A percentile compares a stretch with the other conserved stretches of the same genome.
Evolutionary conservation across 2,113 vertebrate genomes (phyloP).

Genomic region (Otolemur garnettii): DNA sequence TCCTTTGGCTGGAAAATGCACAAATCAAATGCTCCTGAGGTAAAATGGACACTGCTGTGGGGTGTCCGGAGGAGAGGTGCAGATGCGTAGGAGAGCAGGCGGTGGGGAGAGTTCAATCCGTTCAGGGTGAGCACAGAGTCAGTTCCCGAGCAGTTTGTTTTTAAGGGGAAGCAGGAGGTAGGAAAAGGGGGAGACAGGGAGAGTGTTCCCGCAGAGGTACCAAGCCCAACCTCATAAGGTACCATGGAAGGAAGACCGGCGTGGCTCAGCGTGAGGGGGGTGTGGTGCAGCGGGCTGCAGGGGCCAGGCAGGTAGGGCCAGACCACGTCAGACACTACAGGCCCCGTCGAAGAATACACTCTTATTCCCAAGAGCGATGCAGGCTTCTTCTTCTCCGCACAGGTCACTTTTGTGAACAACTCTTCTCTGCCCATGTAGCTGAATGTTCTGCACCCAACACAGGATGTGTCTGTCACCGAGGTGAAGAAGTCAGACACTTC

Average conservation of each 20-base stretch:
- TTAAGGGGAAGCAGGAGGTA: neutral
- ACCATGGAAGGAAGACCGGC: neutral
- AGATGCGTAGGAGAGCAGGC: neutral
- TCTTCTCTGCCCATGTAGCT: neutral
- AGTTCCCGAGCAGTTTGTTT: neutral
- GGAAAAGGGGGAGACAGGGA: neutral
- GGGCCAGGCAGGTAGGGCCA: neutral
- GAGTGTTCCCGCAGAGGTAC: neutral
- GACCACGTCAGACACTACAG: rapidly evolving
- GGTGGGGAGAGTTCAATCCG: neutral
- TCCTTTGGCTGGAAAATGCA: neutral
- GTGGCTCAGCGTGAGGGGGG: neutral
- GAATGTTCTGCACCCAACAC: neutral
- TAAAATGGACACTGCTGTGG: neutral
- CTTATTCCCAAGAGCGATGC: neutral
- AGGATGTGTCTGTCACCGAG: neutral
- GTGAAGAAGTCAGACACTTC: neutral
- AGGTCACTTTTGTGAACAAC: neutral
- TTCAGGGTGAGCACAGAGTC: neutral
- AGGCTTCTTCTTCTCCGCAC: neutral
- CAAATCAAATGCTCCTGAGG: neutral
- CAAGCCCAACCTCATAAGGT: neutral
- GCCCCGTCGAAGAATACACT: neutral
- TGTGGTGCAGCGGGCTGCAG: neutral
- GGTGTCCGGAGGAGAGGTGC: neutral